These are phyloP conservation scores for Parelbella ahira DNA, from an alignment of 2,888 invertebrate species.

Conservation along the genomic window DNA sequence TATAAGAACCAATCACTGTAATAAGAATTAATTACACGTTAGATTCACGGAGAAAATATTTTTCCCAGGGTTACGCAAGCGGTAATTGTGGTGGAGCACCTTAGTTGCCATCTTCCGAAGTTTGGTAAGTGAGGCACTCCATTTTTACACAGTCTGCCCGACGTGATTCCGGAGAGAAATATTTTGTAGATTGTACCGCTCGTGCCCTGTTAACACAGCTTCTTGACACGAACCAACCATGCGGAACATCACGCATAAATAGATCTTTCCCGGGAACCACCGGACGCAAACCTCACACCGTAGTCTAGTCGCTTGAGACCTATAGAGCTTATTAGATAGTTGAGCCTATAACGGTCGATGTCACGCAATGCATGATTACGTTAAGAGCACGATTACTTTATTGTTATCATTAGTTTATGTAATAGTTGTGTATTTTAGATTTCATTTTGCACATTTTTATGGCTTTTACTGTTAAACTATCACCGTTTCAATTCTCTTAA, in stretches of 20 bases:
- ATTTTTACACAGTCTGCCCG: conserved; percentile 78
- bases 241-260: conserved; percentile 79
- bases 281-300: conserved; percentile 69
- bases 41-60: conserved; percentile 81
- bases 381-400: conserved; percentile 68
- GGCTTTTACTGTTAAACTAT: conserved; percentile 36
- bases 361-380: conserved; percentile 78
- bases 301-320: conserved; percentile 72
- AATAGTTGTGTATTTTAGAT: conserved; percentile 61
- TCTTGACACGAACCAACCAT: conserved; percentile 63
- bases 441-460: conserved; percentile 63
- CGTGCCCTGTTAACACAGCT: conserved; percentile 65
- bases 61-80: conserved; percentile 81
- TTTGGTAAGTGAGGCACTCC: conserved; percentile 81
- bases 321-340: conserved; percentile 62
- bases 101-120: conserved; percentile 80
- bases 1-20: conserved; percentile 71
- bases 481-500: conserved; percentile 25
- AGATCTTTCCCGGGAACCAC: conserved; percentile 79
- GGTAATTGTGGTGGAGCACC: conserved; percentile 81
- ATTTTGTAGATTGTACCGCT: conserved; percentile 79
- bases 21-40: conserved; percentile 76
- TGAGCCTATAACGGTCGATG: conserved; percentile 65
- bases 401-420: conserved; percentile 48
- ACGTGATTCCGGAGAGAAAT: conserved; percentile 80